phyloP scores from a whole-genome alignment of 2,888 invertebrate species.

The Caenorhabditis sp. region DNA sequence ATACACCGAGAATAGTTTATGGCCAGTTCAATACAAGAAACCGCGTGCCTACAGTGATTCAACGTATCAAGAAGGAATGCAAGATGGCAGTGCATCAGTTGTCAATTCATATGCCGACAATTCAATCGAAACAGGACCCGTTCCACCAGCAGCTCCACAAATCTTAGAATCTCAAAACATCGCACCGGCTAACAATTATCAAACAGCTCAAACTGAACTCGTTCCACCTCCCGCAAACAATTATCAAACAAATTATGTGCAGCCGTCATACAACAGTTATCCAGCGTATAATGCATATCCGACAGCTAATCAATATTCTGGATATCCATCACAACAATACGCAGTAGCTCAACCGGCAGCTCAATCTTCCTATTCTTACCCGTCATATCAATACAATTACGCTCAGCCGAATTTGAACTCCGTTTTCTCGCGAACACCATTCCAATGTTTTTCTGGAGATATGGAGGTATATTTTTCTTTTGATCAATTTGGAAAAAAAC shows the following conservation, averaged over 20 bases:
- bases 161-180: conserved; percentile 38
- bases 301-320: conserved; percentile 22
- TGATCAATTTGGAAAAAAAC: background rate
- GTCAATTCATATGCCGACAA: conserved; percentile 35
- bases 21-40: conserved; percentile 46
- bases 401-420: conserved; percentile 45
- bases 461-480: conserved; percentile 47
- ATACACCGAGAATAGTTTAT: conserved; percentile 39
- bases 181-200: conserved; percentile 19
- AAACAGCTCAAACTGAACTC: conserved; percentile 1
- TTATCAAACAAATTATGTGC: conserved; percentile 11
- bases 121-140: conserved; percentile 35
- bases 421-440: conserved; percentile 39
- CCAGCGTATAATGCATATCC: conserved; percentile 20
- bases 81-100: conserved; percentile 31
- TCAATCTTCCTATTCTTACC: conserved; percentile 24
- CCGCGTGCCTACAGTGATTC: conserved; percentile 20
- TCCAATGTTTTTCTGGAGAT: conserved; percentile 68
- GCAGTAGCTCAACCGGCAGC: conserved; percentile 37
- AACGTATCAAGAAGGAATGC: conserved; percentile 24
- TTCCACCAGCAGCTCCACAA: conserved; percentile 31
- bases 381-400: conserved; percentile 31
- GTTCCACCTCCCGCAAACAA: conserved; percentile 2
- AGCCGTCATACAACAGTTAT: conserved; percentile 6
- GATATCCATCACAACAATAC: conserved; percentile 34